These are phyloP conservation scores for Thaumatotibia leucotreta DNA, from an alignment of 1,140 invertebrate species.

Conservation along the genomic window DNA sequence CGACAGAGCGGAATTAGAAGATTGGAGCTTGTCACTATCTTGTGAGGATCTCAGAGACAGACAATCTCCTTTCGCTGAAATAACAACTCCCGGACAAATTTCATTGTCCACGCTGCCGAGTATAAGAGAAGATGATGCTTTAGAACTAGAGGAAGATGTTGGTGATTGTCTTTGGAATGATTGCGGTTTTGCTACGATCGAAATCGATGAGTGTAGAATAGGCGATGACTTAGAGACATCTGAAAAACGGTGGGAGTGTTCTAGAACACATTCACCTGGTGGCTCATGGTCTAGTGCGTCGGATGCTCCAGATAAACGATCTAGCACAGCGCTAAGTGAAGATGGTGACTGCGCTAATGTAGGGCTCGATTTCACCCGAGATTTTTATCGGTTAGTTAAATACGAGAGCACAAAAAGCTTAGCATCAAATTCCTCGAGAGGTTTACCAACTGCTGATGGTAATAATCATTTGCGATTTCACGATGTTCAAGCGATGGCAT, in stretches of 20 bases:
- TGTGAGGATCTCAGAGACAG: conserved; percentile 81
- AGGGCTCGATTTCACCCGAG: conserved; percentile 86
- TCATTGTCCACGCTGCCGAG: conserved; percentile 81
- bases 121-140: conserved; percentile 83
- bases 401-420: conserved; percentile 88
- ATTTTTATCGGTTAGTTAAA: conserved; percentile 86
- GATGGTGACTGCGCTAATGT: conserved; percentile 82
- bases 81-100: conserved; percentile 77
- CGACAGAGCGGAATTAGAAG: conserved; percentile 85
- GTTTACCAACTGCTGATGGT: conserved; percentile 71
- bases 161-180: conserved; percentile 85
- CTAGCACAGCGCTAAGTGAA: conserved; percentile 82
- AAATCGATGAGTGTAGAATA: conserved; percentile 68
- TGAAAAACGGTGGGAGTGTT: conserved; percentile 74
- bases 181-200: conserved; percentile 66
- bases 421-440: conserved; percentile 84
- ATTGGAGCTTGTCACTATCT: conserved; percentile 86
- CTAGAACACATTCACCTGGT: conserved; percentile 77
- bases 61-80: conserved; percentile 67
- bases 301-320: conserved; percentile 79
- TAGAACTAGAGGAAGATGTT: conserved; percentile 84
- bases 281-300: conserved; percentile 81
- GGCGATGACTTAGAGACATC: conserved; percentile 54
- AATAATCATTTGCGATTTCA: conserved; percentile 60
- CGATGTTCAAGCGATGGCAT: conserved; percentile 62